phyloP scores from a whole-genome alignment of 2,888 invertebrate species.

The Julus scandinavius region DNA sequence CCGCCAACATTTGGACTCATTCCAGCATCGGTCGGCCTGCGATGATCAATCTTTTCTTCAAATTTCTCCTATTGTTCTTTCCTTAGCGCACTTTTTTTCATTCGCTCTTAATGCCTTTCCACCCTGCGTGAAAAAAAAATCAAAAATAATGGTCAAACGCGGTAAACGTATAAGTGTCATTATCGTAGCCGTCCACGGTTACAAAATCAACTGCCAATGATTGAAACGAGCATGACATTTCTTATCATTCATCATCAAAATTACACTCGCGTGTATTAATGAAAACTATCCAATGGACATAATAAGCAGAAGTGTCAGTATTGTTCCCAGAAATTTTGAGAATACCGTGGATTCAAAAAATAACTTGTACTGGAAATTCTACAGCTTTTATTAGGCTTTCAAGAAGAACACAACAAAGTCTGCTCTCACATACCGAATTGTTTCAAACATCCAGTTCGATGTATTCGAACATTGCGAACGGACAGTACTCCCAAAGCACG shows the following conservation, averaged over 20 bases:
- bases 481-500: no score
- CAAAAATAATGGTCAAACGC: not conserved
- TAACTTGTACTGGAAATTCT: no score
- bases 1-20: not conserved
- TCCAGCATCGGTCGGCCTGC: constrained; percentile 3
- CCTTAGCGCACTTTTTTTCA: constrained; percentile 9
- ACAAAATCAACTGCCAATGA: not conserved
- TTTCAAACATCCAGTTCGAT: no score
- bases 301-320: no score
- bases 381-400: no score
- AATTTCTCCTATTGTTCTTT: constrained; percentile 36
- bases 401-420: no score
- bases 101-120: constrained; percentile 28
- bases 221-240: not conserved
- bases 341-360: no score
- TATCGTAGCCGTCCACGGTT: not conserved
- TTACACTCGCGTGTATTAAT: no score
- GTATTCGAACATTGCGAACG: no score
- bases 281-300: no score
- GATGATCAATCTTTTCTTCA: constrained; percentile 36
- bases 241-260: not conserved
- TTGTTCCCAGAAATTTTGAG: no score
- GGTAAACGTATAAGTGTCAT: not conserved
- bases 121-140: not conserved
- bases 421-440: no score